These are phyloP conservation scores for Microdon myrmicae DNA, from an alignment of 2,888 invertebrate genomes.

Conservation along the genomic window DNA sequence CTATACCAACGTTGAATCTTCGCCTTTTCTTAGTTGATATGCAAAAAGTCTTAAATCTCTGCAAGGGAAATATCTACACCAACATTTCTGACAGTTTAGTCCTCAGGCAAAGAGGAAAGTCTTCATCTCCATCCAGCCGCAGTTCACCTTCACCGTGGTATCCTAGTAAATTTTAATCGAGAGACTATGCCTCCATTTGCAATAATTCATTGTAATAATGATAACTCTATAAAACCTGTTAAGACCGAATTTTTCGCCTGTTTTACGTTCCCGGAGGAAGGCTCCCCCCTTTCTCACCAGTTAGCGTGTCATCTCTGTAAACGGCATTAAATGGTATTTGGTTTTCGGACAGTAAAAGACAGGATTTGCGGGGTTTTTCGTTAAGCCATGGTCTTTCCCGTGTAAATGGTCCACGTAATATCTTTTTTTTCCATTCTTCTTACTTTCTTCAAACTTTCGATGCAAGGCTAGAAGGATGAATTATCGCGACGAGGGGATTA, in stretches of 20 bases:
- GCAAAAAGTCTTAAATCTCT: slow-evolving; percentile 50
- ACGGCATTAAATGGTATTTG: slow-evolving; percentile 37
- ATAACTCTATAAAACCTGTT: slow-evolving; percentile 53
- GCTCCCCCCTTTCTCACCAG: neutral
- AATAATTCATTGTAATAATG: slow-evolving; percentile 53
- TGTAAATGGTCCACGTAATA: neutral
- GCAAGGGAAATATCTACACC: slow-evolving; percentile 29
- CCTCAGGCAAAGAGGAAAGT: slow-evolving; percentile 30
- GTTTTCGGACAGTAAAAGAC: slow-evolving; percentile 17
- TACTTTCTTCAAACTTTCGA: slow-evolving; percentile 8
- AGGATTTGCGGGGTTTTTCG: slow-evolving; percentile 39
- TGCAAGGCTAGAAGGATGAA: slow-evolving; percentile 55
- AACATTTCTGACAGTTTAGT: slow-evolving; percentile 28
- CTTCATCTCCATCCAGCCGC: neutral
- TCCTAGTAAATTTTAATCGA: slow-evolving; percentile 52
- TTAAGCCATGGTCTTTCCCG: slow-evolving; percentile 25
- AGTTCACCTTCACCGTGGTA: neutral
- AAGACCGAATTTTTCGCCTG: slow-evolving; percentile 50
- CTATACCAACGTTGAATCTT: neutral
- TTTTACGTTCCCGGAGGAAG: slow-evolving; percentile 16
- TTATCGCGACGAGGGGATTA: slow-evolving; percentile 67
- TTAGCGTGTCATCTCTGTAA: slow-evolving; percentile 5
- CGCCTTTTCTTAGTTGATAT: slow-evolving; percentile 32
- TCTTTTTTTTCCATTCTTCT: no score
- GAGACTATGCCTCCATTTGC: slow-evolving; percentile 52